Conservation (phyloP, 2,888 invertebrate genomes). For the Bibio marci region DNA sequence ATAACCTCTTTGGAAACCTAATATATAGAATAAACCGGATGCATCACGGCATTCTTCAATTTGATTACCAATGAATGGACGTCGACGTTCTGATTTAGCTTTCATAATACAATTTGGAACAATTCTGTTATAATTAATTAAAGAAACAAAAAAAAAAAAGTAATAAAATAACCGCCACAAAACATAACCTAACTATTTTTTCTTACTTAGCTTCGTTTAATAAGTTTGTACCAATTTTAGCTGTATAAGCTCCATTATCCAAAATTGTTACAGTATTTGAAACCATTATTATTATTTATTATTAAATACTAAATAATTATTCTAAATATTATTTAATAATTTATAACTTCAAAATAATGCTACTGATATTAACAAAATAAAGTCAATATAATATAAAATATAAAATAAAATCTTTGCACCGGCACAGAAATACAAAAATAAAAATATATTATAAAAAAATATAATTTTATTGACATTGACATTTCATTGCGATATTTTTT, state of each 20-base stretch:
- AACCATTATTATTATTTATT: conserved; percentile 3
- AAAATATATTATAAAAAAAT: too few relatives aligned
- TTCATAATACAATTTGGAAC: conserved; percentile 96
- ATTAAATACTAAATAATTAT: too few relatives aligned
- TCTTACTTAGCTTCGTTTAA: conserved; percentile 48
- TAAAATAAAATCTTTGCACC: too few relatives aligned
- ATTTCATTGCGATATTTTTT: too few relatives aligned
- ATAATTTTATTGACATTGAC: too few relatives aligned
- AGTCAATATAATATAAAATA: too few relatives aligned
- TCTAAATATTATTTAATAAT: too few relatives aligned
- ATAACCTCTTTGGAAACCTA: conserved; percentile 91
- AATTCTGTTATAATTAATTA: conserved; percentile 30
- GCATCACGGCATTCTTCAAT: conserved; percentile 93
- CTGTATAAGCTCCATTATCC: conserved; percentile 78
- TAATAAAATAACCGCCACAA: too few relatives aligned
- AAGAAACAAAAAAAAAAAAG: conserved; percentile 12
- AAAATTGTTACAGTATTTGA: conserved; percentile 33
- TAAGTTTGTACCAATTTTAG: conserved; percentile 68
- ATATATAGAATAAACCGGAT: conserved; percentile 82
- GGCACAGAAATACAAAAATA: too few relatives aligned
- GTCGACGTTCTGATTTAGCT: conserved; percentile 86
- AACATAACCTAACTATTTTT: too few relatives aligned
- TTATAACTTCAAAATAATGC: too few relatives aligned
- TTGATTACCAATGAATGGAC: conserved; percentile 87
- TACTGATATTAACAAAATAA: too few relatives aligned